Evolutionary conservation across 2,113 vertebrate species (phyloP), one percentile per base, ranked within the genome.

Genomic region (Clarias gariepinus): DNA sequence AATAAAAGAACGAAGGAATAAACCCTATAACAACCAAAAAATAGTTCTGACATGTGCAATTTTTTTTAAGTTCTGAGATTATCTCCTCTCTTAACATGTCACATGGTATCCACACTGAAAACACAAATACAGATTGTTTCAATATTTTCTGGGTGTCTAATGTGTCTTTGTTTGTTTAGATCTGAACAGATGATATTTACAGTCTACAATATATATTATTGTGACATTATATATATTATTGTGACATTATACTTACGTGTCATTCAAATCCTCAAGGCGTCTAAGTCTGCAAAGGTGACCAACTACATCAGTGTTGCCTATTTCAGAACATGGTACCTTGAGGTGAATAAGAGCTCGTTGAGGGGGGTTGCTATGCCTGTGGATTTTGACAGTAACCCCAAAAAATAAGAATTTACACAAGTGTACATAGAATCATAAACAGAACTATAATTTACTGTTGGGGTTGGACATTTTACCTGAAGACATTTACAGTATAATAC

Each of bases 341-440:
- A 82, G 81, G 21, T 78, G 71, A 82, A 86, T 53, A 25, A 74
- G 71, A 30, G 85, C 82, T 74, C 66, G 85, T 41, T 0, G 60
- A n/a, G 4, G 71, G 23, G 33, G 11, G 60, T 63, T 11, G 8
- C 19, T 12, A 13, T 28, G 3, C 58, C 16, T 30, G 6, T 25
- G 3, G 23, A 86, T 74, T 7, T 73, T 47, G 21, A 86, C 33
- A 23, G 79, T 63, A 1, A 33, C 28, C 25, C 85, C 82, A 82
- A 74, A 61, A 86, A 18, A 86, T 19, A 81, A 66, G 3, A 66
- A 30, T 30, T 68, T 30, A 68, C 64, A 68, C 13, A 30, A 68
- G 1, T 30, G 15, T 30, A 33, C 28, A 68, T 16, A 68, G 66
- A 33, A 30, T 64, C 25, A 64, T 25, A 33, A n/a, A 68, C 0